Evolutionary conservation across 2,888 invertebrate genomes (phyloP).

Genomic region (Thalpophila matura): DNA sequence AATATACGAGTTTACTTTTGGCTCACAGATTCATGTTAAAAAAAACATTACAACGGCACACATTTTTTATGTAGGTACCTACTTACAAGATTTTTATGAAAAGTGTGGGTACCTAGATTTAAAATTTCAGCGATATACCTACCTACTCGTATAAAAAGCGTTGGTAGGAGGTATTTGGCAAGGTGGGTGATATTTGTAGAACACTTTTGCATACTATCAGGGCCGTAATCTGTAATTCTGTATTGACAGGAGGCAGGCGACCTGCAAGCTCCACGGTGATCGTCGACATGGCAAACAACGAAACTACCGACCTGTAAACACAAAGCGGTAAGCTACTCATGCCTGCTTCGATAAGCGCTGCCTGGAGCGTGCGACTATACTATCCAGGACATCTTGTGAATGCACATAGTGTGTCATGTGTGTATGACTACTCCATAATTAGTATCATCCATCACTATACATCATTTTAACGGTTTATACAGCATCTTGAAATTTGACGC

Average conservation of each 20-base stretch:
- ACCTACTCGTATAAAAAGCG: slow-evolving; percentile 23
- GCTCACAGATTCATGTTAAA: slow-evolving; percentile 47
- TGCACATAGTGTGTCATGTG: slow-evolving; percentile 5
- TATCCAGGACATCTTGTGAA: slow-evolving; percentile 37
- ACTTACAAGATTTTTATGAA: slow-evolving; percentile 23
- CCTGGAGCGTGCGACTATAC: slow-evolving; percentile 42
- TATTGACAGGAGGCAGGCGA: slow-evolving; percentile 60
- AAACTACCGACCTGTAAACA: slow-evolving; percentile 64
- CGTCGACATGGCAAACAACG: slow-evolving; percentile 61
- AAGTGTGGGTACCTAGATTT: not conserved
- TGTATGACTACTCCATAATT: not conserved
- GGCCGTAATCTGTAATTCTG: slow-evolving; percentile 61
- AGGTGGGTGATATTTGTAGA: slow-evolving; percentile 19
- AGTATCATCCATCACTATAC: not conserved
- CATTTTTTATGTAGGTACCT: slow-evolving; percentile 29
- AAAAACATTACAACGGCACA: slow-evolving; percentile 33
- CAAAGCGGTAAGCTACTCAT: slow-evolving; percentile 62
- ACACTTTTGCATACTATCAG: slow-evolving; percentile 47
- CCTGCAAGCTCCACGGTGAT: slow-evolving; percentile 43
- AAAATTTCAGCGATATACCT: not conserved
- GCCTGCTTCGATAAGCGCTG: slow-evolving; percentile 47
- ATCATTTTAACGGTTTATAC: not conserved
- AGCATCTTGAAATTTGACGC: not conserved
- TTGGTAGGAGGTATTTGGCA: slow-evolving; percentile 35
- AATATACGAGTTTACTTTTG: slow-evolving; percentile 54